Evolutionary conservation across 1,140 invertebrate species (phyloP).

Genomic region (Yoshiicerus persimilis): DNA sequence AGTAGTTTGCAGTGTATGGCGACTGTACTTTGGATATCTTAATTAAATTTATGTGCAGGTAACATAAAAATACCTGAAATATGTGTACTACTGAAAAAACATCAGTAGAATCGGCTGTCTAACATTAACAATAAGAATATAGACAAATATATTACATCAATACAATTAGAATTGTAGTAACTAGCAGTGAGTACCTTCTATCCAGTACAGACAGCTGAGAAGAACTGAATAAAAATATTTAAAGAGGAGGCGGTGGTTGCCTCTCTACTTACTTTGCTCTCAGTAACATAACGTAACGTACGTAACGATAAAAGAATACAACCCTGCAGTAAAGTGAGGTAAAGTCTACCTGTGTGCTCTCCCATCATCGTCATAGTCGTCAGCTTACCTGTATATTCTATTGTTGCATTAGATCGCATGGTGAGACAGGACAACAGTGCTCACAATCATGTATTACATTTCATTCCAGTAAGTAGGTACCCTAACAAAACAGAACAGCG

Average conservation of each 20-base stretch:
- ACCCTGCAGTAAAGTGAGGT: neutral
- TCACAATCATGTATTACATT: neutral
- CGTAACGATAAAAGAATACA: neutral
- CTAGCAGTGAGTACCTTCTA: neutral
- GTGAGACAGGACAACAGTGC: neutral
- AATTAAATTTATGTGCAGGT: neutral
- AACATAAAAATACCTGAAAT: no score
- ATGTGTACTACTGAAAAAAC: no score
- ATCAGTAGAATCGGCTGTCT: no score
- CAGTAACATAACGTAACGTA: conserved; percentile 5
- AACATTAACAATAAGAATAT: neutral
- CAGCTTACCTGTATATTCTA: neutral
- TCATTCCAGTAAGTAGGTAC: neutral
- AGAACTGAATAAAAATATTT: conserved; percentile 19
- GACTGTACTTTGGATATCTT: no score
- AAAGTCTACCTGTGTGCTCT: neutral
- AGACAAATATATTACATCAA: neutral
- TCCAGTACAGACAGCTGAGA: conserved; percentile 14
- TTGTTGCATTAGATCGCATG: neutral
- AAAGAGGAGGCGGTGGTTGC: conserved; percentile 17
- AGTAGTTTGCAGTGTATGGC: neutral
- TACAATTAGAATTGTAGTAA: neutral
- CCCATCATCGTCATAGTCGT: neutral
- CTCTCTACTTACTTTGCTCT: neutral
- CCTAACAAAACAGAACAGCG: no score